Base-by-base conservation (phyloP, 2,888 invertebrate genomes). In the Eristalis intricaria region DNA sequence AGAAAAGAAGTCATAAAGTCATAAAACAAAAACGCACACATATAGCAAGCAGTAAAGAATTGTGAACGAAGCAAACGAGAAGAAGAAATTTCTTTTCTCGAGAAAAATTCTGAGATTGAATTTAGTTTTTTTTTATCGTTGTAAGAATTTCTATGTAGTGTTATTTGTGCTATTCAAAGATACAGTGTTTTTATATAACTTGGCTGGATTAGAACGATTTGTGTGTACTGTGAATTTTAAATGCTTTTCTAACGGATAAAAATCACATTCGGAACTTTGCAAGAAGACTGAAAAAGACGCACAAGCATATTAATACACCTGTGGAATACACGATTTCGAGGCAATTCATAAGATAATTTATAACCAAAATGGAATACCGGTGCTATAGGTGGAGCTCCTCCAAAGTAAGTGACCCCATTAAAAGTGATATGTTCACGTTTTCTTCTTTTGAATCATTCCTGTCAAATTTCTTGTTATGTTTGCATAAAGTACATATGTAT, bases 391-490 rank as follows among this genome's bases (percentile, higher is more conserved):
- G 91, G 90, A 91, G 91, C 91, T 92, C 91, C 90, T 91, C 91
- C 91, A 92, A 92, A 92, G 93, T 93, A 93, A 93, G 93, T 93
- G 92, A 92, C 92, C 92, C 90, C 91, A 92, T 91, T 93, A 90
- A 90, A 89, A 56, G 63, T 76, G 70, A 88, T 74, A 79, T 79
- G 78, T 74, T 85, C 82, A 88, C 75, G 73, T 66, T 83, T 88
- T 81, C 40, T 82, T 77, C 58, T 80, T 75, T 73, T 74, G 19
- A 71, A 74, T 70, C 29, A 11, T 58, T 81, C 81, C 84, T 87
- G 69, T 70, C 65, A 82, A 73, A 63, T 74, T 71, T 79, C 23
- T n/a, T 66, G 65, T 77, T 56, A n/a, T 50, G 10, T 50, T 50
- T 19, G 50, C 50, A 50, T 19, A 50, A 19, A 50, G 50, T 19